Conservation (phyloP, 2,888 invertebrate genomes). For the Tenthredo livida region DNA sequence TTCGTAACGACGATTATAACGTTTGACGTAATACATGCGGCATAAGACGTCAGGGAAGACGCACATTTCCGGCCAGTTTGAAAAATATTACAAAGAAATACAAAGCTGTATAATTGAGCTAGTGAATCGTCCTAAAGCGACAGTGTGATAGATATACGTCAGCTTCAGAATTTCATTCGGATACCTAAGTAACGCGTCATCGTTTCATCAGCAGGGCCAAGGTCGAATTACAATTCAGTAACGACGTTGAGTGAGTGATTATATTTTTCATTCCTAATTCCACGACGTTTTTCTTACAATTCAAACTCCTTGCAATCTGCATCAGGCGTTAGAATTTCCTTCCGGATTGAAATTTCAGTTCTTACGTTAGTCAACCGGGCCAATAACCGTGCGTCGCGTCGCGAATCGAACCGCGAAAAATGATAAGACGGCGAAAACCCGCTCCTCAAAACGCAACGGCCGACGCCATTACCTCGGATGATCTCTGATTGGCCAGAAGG, state of each 20-base stretch:
- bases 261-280: background rate
- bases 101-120: too few relatives aligned
- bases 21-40: too few relatives aligned
- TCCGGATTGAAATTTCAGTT: background rate
- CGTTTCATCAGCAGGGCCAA: constrained; percentile 41
- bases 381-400: background rate
- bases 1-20: constrained; percentile 42
- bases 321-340: too few relatives aligned
- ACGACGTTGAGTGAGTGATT: background rate
- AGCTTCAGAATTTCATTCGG: constrained; percentile 15
- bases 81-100: too few relatives aligned
- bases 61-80: too few relatives aligned
- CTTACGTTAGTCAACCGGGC: background rate
- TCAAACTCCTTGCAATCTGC: too few relatives aligned
- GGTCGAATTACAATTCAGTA: constrained; percentile 27
- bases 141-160: background rate
- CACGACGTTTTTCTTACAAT: background rate
- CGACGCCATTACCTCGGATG: constrained; percentile 49
- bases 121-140: background rate
- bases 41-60: background rate
- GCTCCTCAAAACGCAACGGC: constrained; percentile 4
- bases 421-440: background rate
- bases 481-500: constrained; percentile 47
- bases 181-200: constrained; percentile 33
- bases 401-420: background rate